These are phyloP conservation scores for Symphodus melops DNA, from an alignment of 2,113 vertebrate genomes.

Conservation along the genomic window DNA sequence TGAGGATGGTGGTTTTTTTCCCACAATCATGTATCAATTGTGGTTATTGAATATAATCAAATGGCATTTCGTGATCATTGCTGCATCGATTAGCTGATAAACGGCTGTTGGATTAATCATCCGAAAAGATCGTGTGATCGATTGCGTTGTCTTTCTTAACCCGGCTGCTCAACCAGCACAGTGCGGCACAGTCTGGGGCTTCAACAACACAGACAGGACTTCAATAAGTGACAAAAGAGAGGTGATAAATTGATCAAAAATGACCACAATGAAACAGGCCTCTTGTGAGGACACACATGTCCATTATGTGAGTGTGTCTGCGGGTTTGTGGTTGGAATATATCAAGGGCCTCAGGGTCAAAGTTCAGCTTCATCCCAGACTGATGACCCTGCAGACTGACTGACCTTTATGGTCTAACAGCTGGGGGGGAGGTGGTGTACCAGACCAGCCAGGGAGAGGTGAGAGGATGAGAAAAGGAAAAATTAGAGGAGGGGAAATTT, in stretches of 20 bases:
- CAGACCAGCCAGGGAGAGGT: slow-evolving; percentile 47
- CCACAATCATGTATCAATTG: slow-evolving; percentile 37
- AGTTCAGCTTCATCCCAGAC: slow-evolving; percentile 85
- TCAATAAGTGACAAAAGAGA: slow-evolving; percentile 73
- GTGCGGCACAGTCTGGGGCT: slow-evolving; percentile 33
- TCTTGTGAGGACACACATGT: slow-evolving; percentile 75
- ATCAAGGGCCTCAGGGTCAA: slow-evolving; percentile 79
- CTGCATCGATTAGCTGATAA: slow-evolving; percentile 77
- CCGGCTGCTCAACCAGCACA: slow-evolving; percentile 18
- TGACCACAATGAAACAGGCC: slow-evolving; percentile 74
- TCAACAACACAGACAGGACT: slow-evolving; percentile 59
- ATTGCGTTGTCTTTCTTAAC: slow-evolving; percentile 24
- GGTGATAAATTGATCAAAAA: slow-evolving; percentile 83
- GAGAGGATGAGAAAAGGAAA: slow-evolving; percentile 13
- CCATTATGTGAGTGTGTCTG: slow-evolving; percentile 77
- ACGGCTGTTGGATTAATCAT: slow-evolving; percentile 60
- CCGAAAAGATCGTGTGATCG: slow-evolving; percentile 42
- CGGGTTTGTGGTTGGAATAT: slow-evolving; percentile 81
- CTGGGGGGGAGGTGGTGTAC: slow-evolving; percentile 62
- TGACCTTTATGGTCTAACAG: slow-evolving; percentile 79
- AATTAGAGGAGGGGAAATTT: slow-evolving; percentile 56
- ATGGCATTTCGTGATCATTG: slow-evolving; percentile 63
- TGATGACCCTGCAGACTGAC: slow-evolving; percentile 82
- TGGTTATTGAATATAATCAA: slow-evolving; percentile 64
- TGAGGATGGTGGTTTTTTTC: background rate